Conservation (phyloP, 2,113 vertebrate species). For the Syngnathoides biaculeatus region DNA sequence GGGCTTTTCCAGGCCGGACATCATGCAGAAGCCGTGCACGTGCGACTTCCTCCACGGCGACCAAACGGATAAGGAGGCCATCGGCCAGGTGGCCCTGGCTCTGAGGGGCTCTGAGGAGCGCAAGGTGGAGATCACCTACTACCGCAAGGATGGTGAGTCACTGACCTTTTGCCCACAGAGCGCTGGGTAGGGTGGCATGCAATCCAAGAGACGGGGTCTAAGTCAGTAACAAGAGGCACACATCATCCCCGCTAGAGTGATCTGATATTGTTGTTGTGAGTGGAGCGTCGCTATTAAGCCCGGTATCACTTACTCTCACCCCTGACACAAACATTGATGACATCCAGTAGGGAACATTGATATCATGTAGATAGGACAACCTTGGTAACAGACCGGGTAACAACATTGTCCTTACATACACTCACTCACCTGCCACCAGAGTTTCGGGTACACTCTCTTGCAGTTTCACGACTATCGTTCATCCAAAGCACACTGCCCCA, state of each 20-base stretch:
- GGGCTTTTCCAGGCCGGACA: constrained; percentile 93
- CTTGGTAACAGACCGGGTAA: background rate
- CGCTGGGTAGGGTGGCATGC: constrained; percentile 6
- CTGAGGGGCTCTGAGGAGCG: constrained; percentile 92
- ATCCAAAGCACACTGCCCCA: background rate
- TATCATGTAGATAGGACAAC: background rate
- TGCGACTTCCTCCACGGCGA: constrained; percentile 97
- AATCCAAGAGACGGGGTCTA: constrained; percentile 8
- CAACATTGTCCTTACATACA: background rate
- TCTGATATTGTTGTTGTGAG: constrained; percentile 1
- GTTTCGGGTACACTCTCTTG: too few species aligned
- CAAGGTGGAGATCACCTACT: constrained; percentile 95
- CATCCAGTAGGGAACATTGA: background rate
- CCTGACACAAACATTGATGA: constrained; percentile 1
- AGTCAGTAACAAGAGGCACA: constrained; percentile 28
- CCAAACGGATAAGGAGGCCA: constrained; percentile 85
- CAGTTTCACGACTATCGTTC: background rate
- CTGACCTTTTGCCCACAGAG: background rate
- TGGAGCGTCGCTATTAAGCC: background rate
- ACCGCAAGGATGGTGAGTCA: constrained; percentile 94
- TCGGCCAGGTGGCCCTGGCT: constrained; percentile 89
- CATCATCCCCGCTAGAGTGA: constrained; percentile 4
- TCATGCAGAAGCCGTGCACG: constrained; percentile 97
- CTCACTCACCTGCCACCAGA: background rate
- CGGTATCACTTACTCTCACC: constrained; percentile 6